Base-by-base conservation (phyloP, 1,140 invertebrate genomes). In the Arion vulgaris region DNA sequence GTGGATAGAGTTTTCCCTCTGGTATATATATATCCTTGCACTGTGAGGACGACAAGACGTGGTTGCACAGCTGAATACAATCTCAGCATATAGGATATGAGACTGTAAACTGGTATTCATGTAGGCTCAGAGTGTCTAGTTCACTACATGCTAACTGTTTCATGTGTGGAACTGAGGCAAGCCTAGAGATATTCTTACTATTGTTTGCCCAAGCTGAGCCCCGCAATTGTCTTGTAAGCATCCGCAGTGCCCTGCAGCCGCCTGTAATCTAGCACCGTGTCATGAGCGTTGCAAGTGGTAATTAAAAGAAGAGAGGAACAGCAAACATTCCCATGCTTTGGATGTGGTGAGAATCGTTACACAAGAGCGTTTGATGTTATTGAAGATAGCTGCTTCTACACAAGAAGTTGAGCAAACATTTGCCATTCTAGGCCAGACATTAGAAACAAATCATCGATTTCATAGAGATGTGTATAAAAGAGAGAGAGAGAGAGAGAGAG, bases 371-470 rank as follows among this genome's bases (percentile, higher is more conserved):
- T 28, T 32, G 62, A 34, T 32, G 62, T 7, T 28, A 34, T 28
- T 11, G 28, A 66, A 66, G 28, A 66, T 32, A 28, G 17, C 62
- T 66, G 62, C 62, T 66, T 66, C n/a, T 28, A 66, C 5, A 1
- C n/a, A 5, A 66, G 62, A 66, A 32, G 0, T 32, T 66, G 62
- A 66, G 62, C 62, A 66, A 66, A 66, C 62, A 66, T 66, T 66
- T 66, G 19, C 32, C 62, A 66, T 66, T 28, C 4, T 66, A 28
- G 28, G n/a, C 62, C 28, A 66, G 62, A 66, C 28, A 66, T 28
- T 28, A 32, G n/a, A 28, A 66, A 66, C 62, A 32, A 66, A 66
- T 66, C n/a, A 66, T 66, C 62, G 62, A 66, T 66, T 66, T 66
- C 17, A n/a, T 2, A 34, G n/a, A 66, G 62, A 66, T 32, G n/a